Evolutionary conservation across 1,140 invertebrate genomes (phyloP).

Genomic region (Ceratina australensis): DNA sequence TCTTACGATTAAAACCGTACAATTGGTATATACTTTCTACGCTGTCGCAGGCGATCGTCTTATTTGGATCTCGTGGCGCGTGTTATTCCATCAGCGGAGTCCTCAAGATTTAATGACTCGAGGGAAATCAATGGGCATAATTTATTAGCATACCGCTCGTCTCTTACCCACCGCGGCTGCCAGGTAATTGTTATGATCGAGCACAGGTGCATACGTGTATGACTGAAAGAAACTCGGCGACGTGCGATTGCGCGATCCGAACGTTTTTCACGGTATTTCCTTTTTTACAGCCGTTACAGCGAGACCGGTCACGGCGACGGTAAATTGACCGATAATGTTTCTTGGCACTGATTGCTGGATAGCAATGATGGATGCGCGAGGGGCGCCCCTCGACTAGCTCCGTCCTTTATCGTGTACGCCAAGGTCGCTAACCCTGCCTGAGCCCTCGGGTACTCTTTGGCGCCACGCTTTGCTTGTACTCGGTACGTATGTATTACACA

Average conservation of each 20-base stretch:
- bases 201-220: too few species aligned
- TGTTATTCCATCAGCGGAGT: too few species aligned
- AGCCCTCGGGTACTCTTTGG: slow-evolving; percentile 60
- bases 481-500: neutral
- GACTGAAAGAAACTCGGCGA: neutral
- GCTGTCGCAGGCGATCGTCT: too few species aligned
- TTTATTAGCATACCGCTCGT: too few species aligned
- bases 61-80: too few species aligned
- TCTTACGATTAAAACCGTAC: too few species aligned
- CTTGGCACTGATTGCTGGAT: slow-evolving; percentile 61
- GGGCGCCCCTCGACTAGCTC: slow-evolving; percentile 26
- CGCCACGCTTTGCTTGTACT: slow-evolving; percentile 58
- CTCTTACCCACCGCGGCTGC: too few species aligned
- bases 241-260: neutral
- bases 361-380: slow-evolving; percentile 62
- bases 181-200: slow-evolving; percentile 1
- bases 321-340: slow-evolving; percentile 66
- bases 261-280: slow-evolving; percentile 31
- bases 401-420: slow-evolving; percentile 52
- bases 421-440: slow-evolving; percentile 62
- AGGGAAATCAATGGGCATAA: neutral
- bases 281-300: slow-evolving; percentile 9
- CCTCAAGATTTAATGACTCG: neutral
- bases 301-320: slow-evolving; percentile 52
- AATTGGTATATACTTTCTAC: too few species aligned